These are phyloP conservation scores for Tipula lateralis DNA, from an alignment of 2,888 invertebrate species.

Conservation along the genomic window DNA sequence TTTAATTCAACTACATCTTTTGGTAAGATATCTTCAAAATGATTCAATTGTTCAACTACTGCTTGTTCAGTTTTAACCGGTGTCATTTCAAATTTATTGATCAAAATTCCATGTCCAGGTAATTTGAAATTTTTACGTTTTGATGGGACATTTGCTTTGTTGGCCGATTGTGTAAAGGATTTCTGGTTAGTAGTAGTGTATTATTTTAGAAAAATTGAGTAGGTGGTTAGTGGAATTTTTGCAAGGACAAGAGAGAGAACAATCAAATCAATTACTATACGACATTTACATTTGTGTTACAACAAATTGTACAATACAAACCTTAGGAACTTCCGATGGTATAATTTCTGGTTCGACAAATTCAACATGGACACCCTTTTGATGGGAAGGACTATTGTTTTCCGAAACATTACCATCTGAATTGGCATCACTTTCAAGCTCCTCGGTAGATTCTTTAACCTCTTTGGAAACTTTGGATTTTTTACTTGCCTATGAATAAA, in stretches of 20 bases:
- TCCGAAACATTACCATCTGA: slow-evolving; percentile 32
- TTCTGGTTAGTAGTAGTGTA: slow-evolving; percentile 11
- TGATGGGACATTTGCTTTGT: slow-evolving; percentile 28
- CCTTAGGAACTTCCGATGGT: slow-evolving; percentile 29
- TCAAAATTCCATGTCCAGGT: slow-evolving; percentile 42
- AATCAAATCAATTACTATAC: background rate
- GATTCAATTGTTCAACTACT: slow-evolving; percentile 55
- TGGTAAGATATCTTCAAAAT: slow-evolving; percentile 73
- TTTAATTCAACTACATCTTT: slow-evolving; percentile 62
- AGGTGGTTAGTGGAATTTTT: background rate
- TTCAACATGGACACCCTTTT: slow-evolving; percentile 42
- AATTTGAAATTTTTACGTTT: slow-evolving; percentile 38
- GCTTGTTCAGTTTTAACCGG: slow-evolving; percentile 38
- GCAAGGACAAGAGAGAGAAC: slow-evolving; percentile 7
- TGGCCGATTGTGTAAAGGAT: background rate
- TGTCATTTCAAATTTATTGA: slow-evolving; percentile 44
- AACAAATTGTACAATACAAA: background rate
- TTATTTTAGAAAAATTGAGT: background rate
- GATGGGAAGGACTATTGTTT: slow-evolving; percentile 33
- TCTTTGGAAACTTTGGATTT: slow-evolving; percentile 40
- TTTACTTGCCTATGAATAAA: slow-evolving; percentile 40
- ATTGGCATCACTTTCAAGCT: slow-evolving; percentile 34
- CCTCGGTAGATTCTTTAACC: slow-evolving; percentile 42
- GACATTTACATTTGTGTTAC: background rate
- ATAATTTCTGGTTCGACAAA: slow-evolving; percentile 46